Evolutionary conservation across 1,140 invertebrate species (phyloP).

Genomic region (Aphidius ervi): DNA sequence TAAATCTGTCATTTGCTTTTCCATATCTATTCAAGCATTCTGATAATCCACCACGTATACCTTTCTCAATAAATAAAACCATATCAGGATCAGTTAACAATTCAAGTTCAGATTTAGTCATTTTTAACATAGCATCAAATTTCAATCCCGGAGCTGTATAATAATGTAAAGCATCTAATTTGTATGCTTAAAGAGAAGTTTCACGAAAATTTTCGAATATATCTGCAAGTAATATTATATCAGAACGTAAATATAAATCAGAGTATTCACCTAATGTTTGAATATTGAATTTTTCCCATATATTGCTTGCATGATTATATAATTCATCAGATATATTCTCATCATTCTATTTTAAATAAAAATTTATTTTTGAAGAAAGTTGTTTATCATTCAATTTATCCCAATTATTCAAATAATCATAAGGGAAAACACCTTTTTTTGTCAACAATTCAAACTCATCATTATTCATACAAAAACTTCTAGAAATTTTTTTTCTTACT

Average conservation of each 20-base stretch:
- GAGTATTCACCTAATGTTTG: too few relatives aligned
- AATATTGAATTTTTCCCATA: too few relatives aligned
- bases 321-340: not conserved
- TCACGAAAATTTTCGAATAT: too few relatives aligned
- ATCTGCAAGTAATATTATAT: too few relatives aligned
- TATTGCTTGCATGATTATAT: not conserved
- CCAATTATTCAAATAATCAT: slow-evolving; percentile 31
- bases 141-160: slow-evolving; percentile 13
- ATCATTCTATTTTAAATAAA: slow-evolving; percentile 27
- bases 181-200: too few relatives aligned
- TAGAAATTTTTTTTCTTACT: slow-evolving; percentile 1
- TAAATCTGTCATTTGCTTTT: slow-evolving; percentile 53
- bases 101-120: slow-evolving; percentile 46
- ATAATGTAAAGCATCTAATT: slow-evolving; percentile 39
- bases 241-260: too few relatives aligned
- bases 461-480: not conserved
- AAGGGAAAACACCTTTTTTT: slow-evolving; percentile 32
- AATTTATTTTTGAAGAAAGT: slow-evolving; percentile 34
- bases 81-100: slow-evolving; percentile 9
- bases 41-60: slow-evolving; percentile 40
- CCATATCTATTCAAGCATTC: slow-evolving; percentile 42
- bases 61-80: slow-evolving; percentile 41
- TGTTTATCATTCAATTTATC: slow-evolving; percentile 26
- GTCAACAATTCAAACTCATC: slow-evolving; percentile 4
- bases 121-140: slow-evolving; percentile 36